Evolutionary conservation across 2,888 invertebrate genomes (phyloP), one percentile per base, ranked within the genome.

Genomic region (Odontomyia ornata): DNA sequence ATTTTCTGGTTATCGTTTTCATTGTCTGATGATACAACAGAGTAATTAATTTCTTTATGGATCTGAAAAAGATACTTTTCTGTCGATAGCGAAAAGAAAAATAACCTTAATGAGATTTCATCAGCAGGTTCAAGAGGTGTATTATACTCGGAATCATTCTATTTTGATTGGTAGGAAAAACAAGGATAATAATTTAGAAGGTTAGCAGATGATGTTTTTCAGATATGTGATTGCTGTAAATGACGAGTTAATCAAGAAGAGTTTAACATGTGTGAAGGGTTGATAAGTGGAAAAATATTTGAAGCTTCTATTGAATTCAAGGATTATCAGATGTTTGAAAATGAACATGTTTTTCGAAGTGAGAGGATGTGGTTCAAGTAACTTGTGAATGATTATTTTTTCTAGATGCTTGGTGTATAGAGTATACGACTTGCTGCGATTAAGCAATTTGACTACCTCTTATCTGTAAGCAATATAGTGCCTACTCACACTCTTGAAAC

Each of bases 1-100:
- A n/a, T 60, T 23, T 60, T 60, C 27, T 21, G 27, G 11, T 60
- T 60, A 60, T 60, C 27, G 18, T 52, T 52, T 52, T 52, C 52
- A 52, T n/a, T 52, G 15, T 13, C 7, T 15, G 15, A 13, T 13
- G 18, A 52, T 52, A 52, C 52, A 52, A 52, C 2, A 52, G 18
- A 52, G 52, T 52, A 52, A 52, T 52, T 52, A 52, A 52, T 52
- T 52, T 18, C 52, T 52, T 52, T 15, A 18, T 52, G 15, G 52
- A 52, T 18, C 52, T 52, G 15, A 18, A 13, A 4, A 52, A 18
- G 52, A 52, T 52, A 52, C 52, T 52, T 52, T 52, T 52, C 52
- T 52, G 52, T 52, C 18, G 15, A 52, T 52, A 18, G 18, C 7
- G 18, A 18, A 52, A 13, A 52, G 52, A 18, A 18, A 52, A 18